Percentiles rank a stretch among this genome's conserved stretches.
Evolutionary conservation across 1,140 invertebrate species (phyloP).

Genomic region (Cotesia vestalis): DNA sequence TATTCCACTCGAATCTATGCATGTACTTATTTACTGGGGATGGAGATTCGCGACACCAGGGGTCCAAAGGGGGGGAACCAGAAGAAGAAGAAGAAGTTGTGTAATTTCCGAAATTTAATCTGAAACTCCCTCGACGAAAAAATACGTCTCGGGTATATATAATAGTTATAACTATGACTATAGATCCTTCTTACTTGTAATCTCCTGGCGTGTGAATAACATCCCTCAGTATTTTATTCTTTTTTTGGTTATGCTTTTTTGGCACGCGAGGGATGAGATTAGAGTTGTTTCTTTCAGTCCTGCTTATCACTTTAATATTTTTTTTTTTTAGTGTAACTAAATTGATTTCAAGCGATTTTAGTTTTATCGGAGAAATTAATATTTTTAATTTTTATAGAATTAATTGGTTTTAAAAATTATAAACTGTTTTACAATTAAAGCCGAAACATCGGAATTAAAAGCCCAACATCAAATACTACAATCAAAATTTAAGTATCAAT

Average conservation of each 20-base stretch:
- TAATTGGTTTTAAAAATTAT: too few relatives aligned
- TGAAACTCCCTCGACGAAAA: constrained; percentile 30
- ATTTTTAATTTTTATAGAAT: too few relatives aligned
- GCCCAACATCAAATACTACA: too few relatives aligned
- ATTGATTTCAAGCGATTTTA: too few relatives aligned
- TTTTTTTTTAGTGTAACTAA: too few relatives aligned
- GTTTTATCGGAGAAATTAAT: too few relatives aligned
- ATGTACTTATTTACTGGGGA: too few relatives aligned
- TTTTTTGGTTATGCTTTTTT: constrained; percentile 31
- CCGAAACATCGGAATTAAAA: too few relatives aligned
- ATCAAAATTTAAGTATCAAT: too few relatives aligned
- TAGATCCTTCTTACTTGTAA: constrained; percentile 22
- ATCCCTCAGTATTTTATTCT: constrained; percentile 25
- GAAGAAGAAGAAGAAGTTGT: constrained; percentile 28
- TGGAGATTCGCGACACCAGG: too few relatives aligned
- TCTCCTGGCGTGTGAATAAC: constrained; percentile 38
- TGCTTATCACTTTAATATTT: neutral
- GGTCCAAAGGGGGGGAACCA: neutral
- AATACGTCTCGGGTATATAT: constrained; percentile 2
- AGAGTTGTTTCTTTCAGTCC: neutral
- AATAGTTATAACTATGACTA: neutral
- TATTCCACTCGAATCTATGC: too few relatives aligned
- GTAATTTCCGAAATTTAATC: constrained; percentile 39
- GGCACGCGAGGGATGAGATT: constrained; percentile 35
- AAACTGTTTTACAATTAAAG: too few relatives aligned